Percentiles rank a stretch among this genome's conserved stretches.
phyloP scores from a whole-genome alignment of 2,113 vertebrate genomes.

The Sebastes fasciatus region DNA sequence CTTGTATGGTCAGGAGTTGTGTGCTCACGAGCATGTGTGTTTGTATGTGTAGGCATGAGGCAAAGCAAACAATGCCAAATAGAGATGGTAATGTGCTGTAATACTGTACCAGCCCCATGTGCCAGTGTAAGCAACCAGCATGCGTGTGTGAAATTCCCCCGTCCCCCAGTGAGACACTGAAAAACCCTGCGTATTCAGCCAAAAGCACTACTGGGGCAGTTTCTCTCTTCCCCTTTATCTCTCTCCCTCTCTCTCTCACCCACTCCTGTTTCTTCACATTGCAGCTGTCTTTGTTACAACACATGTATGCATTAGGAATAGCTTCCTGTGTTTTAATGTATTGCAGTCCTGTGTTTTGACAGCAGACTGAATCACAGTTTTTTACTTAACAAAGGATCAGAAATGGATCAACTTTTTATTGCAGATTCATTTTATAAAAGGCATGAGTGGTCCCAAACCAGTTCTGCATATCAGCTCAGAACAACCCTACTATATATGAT shows the following conservation, averaged over 20 bases:
- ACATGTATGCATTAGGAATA: slow-evolving; percentile 5
- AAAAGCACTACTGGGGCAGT: slow-evolving; percentile 59
- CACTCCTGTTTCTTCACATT: slow-evolving; percentile 9
- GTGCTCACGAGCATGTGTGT: slow-evolving; percentile 65
- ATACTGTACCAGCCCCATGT: slow-evolving; percentile 76
- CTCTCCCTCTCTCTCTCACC: not conserved
- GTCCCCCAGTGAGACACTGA: slow-evolving; percentile 68
- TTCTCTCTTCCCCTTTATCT: slow-evolving; percentile 26
- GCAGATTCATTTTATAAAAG: not conserved
- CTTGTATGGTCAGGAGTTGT: slow-evolving; percentile 75
- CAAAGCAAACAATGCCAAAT: slow-evolving; percentile 79
- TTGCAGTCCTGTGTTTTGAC: not conserved
- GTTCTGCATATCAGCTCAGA: not conserved
- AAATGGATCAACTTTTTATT: slow-evolving; percentile 3
- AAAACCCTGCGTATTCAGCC: slow-evolving; percentile 68
- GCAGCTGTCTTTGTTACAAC: slow-evolving; percentile 32
- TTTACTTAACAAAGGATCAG: not conserved
- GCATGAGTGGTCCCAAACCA: not conserved
- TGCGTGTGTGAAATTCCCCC: slow-evolving; percentile 71
- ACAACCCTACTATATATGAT: not conserved
- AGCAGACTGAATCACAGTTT: not conserved
- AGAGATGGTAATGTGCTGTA: slow-evolving; percentile 76
- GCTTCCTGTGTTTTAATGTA: not conserved
- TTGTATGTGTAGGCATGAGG: slow-evolving; percentile 73
- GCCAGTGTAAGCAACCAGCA: slow-evolving; percentile 75